Evolutionary conservation across 2,888 invertebrate species (phyloP), one percentile per base, ranked within the genome.

Genomic region (Caenorhabditis afra): DNA sequence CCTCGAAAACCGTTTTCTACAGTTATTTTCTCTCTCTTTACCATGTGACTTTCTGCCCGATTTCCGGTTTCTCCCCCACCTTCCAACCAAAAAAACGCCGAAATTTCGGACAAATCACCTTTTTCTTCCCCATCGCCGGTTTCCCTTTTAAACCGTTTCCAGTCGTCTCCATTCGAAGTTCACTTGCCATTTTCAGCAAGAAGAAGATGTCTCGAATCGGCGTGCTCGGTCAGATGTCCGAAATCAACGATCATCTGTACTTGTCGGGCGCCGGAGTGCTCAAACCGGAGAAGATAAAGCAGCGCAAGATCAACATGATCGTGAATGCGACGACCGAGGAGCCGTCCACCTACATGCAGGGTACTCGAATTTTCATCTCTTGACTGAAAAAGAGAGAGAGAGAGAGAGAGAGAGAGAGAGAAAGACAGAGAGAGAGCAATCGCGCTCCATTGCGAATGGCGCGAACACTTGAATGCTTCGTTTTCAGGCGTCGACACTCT

Each of bases 261-360:
- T 93, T 96, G 45, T 94, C 95, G 86, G 95, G 95, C 14, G 95
- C 95, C 0, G 94, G 94, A 59, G 94, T 94, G 0, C 92, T 94
- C 20, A 93, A 94, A 58, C 93, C 94, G 1, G 93, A 93, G 3
- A 93, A 93, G 57, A 92, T 96, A 41, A 93, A 93, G 81, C 93
- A 93, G 59, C 93, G 93, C 53, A 82, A 86, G 55, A 94, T 96
- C 61, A 94, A 94, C 1, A 94, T 94, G 87, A 93, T 96, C 45
- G 93, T 96, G 65, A 95, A 95, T 90, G 94, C 94, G 20, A 95
- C 95, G 0, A 93, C 94, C 0, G 96, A 96, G 90, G 92, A 95
- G 53, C 95, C 95, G 0, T 90, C 90, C 71, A 86, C 91, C 3
- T 89, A 91, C 79, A 76, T 91, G 23, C 90, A 90, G 35, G 91